phyloP scores from a whole-genome alignment of 2,113 vertebrate species.

The Sphaerodactylus townsendi region DNA sequence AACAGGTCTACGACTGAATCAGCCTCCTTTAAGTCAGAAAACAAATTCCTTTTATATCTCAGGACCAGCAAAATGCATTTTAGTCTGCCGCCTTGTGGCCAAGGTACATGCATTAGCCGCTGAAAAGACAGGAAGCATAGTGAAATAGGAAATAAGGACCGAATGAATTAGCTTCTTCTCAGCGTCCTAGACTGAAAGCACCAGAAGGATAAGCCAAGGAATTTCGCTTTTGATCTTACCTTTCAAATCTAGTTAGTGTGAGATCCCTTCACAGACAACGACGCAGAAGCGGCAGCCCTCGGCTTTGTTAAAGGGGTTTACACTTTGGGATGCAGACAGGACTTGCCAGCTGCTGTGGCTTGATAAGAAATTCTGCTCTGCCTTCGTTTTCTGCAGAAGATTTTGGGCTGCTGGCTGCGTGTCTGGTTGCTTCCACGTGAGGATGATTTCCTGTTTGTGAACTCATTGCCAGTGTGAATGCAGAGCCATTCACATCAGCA shows the following conservation, averaged over 20 bases:
- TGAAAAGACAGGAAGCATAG: background rate
- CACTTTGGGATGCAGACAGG: background rate
- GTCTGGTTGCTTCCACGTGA: too few species aligned
- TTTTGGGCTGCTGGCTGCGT: background rate
- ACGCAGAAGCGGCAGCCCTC: background rate
- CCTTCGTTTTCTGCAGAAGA: background rate
- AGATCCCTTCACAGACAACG: background rate
- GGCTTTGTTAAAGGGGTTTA: background rate
- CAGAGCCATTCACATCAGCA: too few species aligned
- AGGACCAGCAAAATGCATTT: background rate
- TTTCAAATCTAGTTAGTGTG: background rate
- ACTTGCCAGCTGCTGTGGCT: background rate
- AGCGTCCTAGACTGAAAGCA: background rate
- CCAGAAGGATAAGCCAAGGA: background rate
- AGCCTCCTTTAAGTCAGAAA: background rate
- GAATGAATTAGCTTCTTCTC: background rate
- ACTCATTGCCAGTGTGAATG: too few species aligned
- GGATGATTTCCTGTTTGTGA: too few species aligned
- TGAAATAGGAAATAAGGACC: background rate
- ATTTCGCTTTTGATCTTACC: background rate
- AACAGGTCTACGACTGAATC: background rate
- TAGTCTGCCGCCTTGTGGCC: constrained; percentile 30
- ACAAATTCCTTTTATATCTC: background rate
- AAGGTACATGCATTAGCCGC: constrained; percentile 17
- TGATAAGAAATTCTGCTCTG: background rate